Evolutionary conservation across 2,888 invertebrate genomes (phyloP).

Genomic region (Ctenicera cuprea): DNA sequence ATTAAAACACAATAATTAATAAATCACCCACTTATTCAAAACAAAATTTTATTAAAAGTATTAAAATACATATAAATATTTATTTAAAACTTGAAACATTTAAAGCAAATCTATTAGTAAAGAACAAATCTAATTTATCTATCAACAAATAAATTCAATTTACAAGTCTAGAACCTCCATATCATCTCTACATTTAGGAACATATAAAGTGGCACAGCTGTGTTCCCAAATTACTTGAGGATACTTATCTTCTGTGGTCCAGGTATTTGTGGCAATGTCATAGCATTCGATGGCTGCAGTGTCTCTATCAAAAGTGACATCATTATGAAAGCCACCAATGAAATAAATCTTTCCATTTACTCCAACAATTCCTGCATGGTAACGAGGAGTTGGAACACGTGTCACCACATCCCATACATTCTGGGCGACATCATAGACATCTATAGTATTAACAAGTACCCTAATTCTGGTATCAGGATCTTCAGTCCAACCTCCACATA

Average conservation of each 20-base stretch:
- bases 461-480: constrained; percentile 73
- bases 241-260: constrained; percentile 79
- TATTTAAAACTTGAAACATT: constrained; percentile 5
- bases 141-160: constrained; percentile 31
- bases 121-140: neutral
- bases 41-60: constrained; percentile 22
- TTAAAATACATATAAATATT: constrained; percentile 30
- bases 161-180: constrained; percentile 70
- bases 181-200: constrained; percentile 77
- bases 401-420: constrained; percentile 79
- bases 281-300: constrained; percentile 81
- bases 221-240: constrained; percentile 85
- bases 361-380: constrained; percentile 81
- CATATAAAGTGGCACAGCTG: constrained; percentile 79
- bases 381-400: constrained; percentile 79
- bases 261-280: constrained; percentile 77
- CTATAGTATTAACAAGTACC: constrained; percentile 78
- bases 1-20: no score
- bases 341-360: constrained; percentile 79
- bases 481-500: constrained; percentile 81
- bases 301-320: constrained; percentile 80
- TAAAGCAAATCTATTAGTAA: neutral
- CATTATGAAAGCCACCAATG: constrained; percentile 81
- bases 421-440: constrained; percentile 77
- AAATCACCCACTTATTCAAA: neutral